Evolutionary conservation across 2,888 invertebrate species (phyloP), one percentile per base, ranked within the genome.

Genomic region (Clistopyga incitator): DNA sequence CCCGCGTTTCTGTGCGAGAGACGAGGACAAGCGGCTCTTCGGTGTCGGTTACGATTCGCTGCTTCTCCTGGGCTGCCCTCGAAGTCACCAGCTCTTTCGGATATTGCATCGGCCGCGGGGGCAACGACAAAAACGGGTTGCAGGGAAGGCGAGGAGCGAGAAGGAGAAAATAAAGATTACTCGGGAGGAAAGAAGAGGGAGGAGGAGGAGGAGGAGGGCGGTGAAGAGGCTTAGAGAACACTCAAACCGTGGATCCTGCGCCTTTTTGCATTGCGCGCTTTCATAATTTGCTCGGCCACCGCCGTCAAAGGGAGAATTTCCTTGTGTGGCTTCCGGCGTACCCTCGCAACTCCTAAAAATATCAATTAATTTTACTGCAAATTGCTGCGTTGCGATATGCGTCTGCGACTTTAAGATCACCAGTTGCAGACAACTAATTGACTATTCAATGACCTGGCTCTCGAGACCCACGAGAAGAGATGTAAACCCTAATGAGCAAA

Each of bases 281-380:
- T 81, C 67, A 81, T 86, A 83, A 86, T 86, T 83, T 82, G 78
- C 74, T 84, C 79, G 79, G 67, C 70, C 59, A 81, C 56, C 59
- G 67, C 84, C 82, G 78, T 82, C 84, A 84, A 81, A 82, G 74
- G 71, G 61, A 67, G 34, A 47, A 38, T 56, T 56, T 56, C 15
- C 64, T 34, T n/a, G n/a, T 38, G 34, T 18, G 25, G 20, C 54
- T 83, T 47, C 25, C 45, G 70, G 23, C 52, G 38, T 82, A 68
- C 42, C 65, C 8, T 76, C 77, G 47, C 52, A 23, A 82, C 64
- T 82, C 85, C 88, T 88, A 88, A 89, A 88, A 88, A 84, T 88
- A 87, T 87, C 88, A 86, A 89, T 90, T 89, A 88, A 90, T 88
- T 90, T 88, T 88, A 88, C 87, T 87, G 88, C 87, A 87, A 88